Evolutionary conservation across 1,140 invertebrate species (phyloP).

Genomic region (Meloidogyne floridensis): DNA sequence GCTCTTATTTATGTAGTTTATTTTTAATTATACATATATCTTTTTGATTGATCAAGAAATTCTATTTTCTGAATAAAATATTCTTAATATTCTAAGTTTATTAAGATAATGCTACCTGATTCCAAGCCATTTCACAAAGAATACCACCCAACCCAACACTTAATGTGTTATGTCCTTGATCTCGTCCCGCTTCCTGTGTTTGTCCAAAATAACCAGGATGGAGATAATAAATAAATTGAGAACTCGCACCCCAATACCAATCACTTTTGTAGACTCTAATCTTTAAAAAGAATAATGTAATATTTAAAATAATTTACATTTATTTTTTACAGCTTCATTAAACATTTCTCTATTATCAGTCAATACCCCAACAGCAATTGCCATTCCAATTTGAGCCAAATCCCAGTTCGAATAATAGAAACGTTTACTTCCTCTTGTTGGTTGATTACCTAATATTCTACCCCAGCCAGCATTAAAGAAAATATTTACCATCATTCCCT

Average conservation of each 20-base stretch:
- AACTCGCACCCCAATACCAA: slow-evolving; percentile 5
- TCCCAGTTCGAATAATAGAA: slow-evolving; percentile 4
- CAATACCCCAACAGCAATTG: slow-evolving; percentile 1
- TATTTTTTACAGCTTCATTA: not conserved
- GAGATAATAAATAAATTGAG: slow-evolving; percentile 1
- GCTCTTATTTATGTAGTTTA: too few species aligned
- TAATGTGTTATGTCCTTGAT: slow-evolving; percentile 2
- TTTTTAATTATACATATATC: too few species aligned
- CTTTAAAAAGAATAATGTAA: not conserved
- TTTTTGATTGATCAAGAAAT: too few species aligned
- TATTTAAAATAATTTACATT: not conserved
- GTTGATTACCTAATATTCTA: not conserved
- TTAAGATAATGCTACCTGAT: not conserved
- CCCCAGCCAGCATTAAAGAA: not conserved
- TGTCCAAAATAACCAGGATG: slow-evolving; percentile 4
- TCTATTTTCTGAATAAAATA: too few species aligned
- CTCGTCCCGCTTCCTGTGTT: not conserved
- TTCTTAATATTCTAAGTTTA: too few species aligned
- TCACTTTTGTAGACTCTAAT: slow-evolving; percentile 1
- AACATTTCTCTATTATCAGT: slow-evolving; percentile 6
- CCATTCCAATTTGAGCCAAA: slow-evolving; percentile 4
- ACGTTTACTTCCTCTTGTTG: not conserved
- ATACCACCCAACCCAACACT: not conserved
- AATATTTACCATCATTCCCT: slow-evolving; percentile 2
- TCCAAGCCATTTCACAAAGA: slow-evolving; percentile 1